These are phyloP conservation scores for Cirrhinus mrigala DNA, from an alignment of 2,797 vertebrate genomes.

Conservation along the genomic window DNA sequence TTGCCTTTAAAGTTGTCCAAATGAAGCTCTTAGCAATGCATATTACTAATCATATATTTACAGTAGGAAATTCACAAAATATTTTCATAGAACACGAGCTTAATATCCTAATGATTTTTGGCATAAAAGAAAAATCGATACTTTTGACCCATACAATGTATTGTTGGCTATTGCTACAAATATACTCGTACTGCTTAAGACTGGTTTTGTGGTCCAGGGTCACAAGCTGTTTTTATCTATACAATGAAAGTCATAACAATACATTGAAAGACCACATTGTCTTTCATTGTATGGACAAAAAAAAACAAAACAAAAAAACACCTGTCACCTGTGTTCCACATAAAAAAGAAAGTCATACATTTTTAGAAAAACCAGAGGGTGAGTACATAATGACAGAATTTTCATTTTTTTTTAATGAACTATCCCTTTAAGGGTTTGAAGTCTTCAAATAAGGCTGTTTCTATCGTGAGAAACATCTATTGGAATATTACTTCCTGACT, in stretches of 20 bases:
- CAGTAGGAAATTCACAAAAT: too few relatives aligned
- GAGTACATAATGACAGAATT: background rate
- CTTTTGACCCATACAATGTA: too few relatives aligned
- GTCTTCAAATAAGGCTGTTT: conserved; percentile 61
- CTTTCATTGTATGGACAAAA: background rate
- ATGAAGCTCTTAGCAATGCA: too few relatives aligned
- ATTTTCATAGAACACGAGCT: too few relatives aligned
- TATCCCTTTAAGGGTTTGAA: conserved; percentile 48
- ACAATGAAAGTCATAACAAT: background rate
- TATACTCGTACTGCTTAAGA: too few relatives aligned
- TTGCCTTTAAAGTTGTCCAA: too few relatives aligned
- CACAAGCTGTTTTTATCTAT: background rate
- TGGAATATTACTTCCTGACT: conserved; percentile 63
- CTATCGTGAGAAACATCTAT: conserved; percentile 66
- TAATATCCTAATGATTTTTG: too few relatives aligned
- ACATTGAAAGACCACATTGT: too few relatives aligned
- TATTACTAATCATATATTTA: too few relatives aligned
- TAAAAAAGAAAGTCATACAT: background rate
- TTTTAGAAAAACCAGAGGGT: background rate
- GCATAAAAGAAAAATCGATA: too few relatives aligned
- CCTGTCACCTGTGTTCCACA: background rate
- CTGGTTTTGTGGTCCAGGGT: too few relatives aligned
- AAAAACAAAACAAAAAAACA: background rate
- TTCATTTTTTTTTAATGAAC: conserved; percentile 33
- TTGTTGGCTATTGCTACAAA: too few relatives aligned